phyloP scores from a whole-genome alignment of 2,888 invertebrate species.

The Byasa hedistus region DNA sequence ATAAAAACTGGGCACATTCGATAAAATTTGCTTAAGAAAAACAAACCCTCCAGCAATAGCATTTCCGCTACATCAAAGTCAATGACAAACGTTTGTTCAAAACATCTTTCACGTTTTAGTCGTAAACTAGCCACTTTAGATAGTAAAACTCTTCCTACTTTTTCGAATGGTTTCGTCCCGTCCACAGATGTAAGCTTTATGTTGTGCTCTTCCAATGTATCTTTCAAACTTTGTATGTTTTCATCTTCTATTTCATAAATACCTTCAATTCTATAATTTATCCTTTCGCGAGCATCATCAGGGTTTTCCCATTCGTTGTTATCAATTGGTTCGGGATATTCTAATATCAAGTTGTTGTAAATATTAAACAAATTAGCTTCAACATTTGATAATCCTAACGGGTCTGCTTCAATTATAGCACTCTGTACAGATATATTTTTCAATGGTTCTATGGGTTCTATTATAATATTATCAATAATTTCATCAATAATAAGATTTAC shows the following conservation, averaged over 20 bases:
- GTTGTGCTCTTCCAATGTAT: slow-evolving; percentile 57
- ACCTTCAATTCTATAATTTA: slow-evolving; percentile 66
- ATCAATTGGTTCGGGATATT: slow-evolving; percentile 73
- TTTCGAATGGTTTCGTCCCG: slow-evolving; percentile 54
- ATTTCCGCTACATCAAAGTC: slow-evolving; percentile 77
- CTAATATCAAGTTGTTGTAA: slow-evolving; percentile 61
- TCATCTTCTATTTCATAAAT: slow-evolving; percentile 68
- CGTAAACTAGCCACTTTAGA: slow-evolving; percentile 54
- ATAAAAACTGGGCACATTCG: slow-evolving; percentile 83
- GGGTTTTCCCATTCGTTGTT: slow-evolving; percentile 69
- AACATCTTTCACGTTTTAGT: slow-evolving; percentile 70
- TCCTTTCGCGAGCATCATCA: slow-evolving; percentile 68
- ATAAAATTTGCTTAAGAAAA: slow-evolving; percentile 82
- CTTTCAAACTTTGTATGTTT: slow-evolving; percentile 61
- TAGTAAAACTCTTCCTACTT: slow-evolving; percentile 51
- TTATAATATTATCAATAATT: slow-evolving; percentile 45
- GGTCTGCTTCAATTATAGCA: slow-evolving; percentile 70
- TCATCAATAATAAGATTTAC: slow-evolving; percentile 56
- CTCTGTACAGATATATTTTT: slow-evolving; percentile 51
- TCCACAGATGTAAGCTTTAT: slow-evolving; percentile 70
- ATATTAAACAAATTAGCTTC: slow-evolving; percentile 57
- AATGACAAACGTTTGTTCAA: slow-evolving; percentile 80
- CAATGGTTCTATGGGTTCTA: slow-evolving; percentile 35
- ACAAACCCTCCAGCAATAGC: slow-evolving; percentile 79
- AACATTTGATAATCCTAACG: slow-evolving; percentile 51